A percentile compares a stretch with the other conserved stretches of the same genome.
Evolutionary conservation across 2,113 vertebrate genomes (phyloP).

Genomic region (Delphinapterus leucas): DNA sequence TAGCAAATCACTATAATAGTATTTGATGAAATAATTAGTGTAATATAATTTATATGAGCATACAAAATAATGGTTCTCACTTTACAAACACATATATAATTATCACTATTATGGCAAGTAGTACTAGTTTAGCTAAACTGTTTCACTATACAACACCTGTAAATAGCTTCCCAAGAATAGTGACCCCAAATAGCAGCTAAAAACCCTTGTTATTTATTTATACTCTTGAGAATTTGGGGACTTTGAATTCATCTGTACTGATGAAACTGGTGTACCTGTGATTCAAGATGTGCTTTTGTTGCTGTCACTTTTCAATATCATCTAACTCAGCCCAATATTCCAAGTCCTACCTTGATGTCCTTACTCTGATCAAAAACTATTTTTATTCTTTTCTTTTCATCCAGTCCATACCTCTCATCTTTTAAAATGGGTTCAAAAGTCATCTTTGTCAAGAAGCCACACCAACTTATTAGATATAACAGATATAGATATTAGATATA

Average conservation of each 20-base stretch:
- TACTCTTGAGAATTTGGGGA: neutral
- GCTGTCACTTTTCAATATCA: neutral
- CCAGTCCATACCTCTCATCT: neutral
- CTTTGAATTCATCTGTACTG: slow-evolving; percentile 11
- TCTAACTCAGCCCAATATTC: neutral
- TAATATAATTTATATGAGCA: slow-evolving; percentile 15
- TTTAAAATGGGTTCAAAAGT: slow-evolving; percentile 23
- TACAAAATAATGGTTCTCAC: slow-evolving; percentile 9
- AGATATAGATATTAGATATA: neutral
- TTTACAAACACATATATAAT: neutral
- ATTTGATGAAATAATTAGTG: slow-evolving; percentile 1
- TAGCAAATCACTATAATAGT: neutral
- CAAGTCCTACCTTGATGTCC: neutral
- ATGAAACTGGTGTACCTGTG: slow-evolving; percentile 29
- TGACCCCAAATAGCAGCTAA: neutral
- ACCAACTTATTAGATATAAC: neutral
- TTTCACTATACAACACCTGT: neutral
- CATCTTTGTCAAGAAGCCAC: neutral
- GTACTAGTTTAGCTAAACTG: slow-evolving; percentile 7
- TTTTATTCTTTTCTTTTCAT: neutral
- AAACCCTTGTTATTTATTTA: neutral
- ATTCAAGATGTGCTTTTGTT: neutral
- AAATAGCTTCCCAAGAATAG: neutral
- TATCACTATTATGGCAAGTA: neutral
- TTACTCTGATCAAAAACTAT: neutral